Evolutionary conservation across 2,113 vertebrate genomes (phyloP).

Genomic region (Xiphias gladius): DNA sequence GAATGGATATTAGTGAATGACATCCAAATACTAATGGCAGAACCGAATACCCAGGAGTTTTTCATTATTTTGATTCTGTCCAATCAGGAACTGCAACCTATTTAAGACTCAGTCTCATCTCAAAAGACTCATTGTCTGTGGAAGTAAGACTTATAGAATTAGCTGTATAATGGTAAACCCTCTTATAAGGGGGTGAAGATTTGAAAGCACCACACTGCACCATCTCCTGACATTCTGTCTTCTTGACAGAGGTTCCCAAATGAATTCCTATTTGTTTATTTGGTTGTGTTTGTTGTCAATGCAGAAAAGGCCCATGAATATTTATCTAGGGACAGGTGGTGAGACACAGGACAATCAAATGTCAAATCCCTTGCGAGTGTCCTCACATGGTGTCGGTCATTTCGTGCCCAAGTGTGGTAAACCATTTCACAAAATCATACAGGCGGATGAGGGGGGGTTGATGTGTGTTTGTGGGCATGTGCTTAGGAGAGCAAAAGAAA

Average conservation of each 20-base stretch:
- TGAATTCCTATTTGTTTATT: constrained; percentile 31
- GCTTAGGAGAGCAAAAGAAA: background rate
- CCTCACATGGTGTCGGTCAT: constrained; percentile 14
- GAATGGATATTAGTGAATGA: background rate
- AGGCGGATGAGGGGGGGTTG: background rate
- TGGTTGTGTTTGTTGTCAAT: constrained; percentile 28
- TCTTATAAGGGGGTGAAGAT: background rate
- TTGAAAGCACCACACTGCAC: background rate
- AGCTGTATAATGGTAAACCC: background rate
- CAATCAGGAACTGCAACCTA: background rate
- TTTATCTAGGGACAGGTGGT: constrained; percentile 38
- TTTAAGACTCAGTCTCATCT: background rate
- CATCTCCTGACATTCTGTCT: constrained; percentile 36
- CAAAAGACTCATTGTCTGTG: background rate
- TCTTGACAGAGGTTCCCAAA: constrained; percentile 18
- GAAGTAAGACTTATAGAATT: background rate
- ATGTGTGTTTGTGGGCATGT: background rate
- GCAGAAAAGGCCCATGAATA: constrained; percentile 34
- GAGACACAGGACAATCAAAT: constrained; percentile 53
- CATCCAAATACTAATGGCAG: background rate
- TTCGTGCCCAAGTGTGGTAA: constrained; percentile 43
- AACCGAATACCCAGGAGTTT: background rate
- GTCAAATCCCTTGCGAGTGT: constrained; percentile 20
- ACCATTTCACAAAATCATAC: constrained; percentile 40
- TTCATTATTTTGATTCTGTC: background rate